Percentiles rank a stretch among this genome's conserved stretches.
Evolutionary conservation across 2,113 vertebrate species (phyloP).

Genomic region (Coturnix japonica): DNA sequence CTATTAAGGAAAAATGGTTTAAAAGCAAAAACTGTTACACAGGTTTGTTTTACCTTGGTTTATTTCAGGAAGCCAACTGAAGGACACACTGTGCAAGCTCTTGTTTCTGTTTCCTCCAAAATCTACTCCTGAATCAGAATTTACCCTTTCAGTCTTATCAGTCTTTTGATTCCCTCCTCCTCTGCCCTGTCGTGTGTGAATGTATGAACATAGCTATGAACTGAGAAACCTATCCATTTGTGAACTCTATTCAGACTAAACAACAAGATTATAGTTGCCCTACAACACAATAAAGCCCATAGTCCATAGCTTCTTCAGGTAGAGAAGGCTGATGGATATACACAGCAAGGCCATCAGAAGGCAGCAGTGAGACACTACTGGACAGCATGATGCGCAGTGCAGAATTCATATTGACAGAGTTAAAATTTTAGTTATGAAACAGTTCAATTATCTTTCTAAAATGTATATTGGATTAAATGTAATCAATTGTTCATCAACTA

Average conservation of each 20-base stretch:
- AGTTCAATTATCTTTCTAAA: background rate
- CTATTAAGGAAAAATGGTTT: background rate
- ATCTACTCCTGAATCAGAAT: background rate
- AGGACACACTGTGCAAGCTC: background rate
- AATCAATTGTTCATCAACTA: background rate
- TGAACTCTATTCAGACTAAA: background rate
- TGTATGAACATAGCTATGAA: background rate
- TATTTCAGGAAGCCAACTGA: background rate
- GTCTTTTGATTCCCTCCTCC: background rate
- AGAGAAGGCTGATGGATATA: background rate
- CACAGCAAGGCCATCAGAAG: background rate
- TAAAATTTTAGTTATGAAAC: background rate
- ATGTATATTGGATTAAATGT: background rate
- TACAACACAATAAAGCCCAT: background rate
- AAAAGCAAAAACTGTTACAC: background rate
- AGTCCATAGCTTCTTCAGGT: background rate
- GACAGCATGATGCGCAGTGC: background rate
- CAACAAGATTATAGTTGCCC: background rate
- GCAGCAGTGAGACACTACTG: background rate
- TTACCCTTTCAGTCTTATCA: background rate
- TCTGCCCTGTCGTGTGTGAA: background rate
- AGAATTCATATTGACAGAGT: background rate
- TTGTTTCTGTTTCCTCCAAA: background rate
- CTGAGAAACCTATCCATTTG: background rate
- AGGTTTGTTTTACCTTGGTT: background rate